Evolutionary conservation across 2,113 vertebrate species (phyloP).

Genomic region (Xyliphius kryptos): DNA sequence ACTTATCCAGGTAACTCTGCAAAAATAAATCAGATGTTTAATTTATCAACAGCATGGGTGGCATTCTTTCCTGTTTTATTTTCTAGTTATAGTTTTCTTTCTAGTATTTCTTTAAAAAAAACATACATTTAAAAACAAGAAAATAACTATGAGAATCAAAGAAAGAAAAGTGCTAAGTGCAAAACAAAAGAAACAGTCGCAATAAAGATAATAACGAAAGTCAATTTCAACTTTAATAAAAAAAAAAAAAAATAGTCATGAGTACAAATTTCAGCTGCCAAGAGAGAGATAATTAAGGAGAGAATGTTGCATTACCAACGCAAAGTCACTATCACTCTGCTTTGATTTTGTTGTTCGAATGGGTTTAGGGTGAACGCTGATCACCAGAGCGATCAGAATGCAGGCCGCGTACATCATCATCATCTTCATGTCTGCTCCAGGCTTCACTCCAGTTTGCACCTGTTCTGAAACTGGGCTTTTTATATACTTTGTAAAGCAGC

Average conservation of each 20-base stretch:
- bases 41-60: neutral
- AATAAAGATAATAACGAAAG: neutral
- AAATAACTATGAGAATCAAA: too few species aligned
- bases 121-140: neutral
- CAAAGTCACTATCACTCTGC: slow-evolving; percentile 3
- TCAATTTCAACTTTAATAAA: neutral
- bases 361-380: slow-evolving; percentile 19
- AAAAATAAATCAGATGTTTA: neutral
- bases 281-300: too few species aligned
- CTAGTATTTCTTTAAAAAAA: neutral
- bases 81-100: neutral
- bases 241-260: neutral
- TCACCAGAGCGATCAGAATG: slow-evolving; percentile 17
- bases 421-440: slow-evolving; percentile 22
- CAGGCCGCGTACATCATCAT: slow-evolving; percentile 2
- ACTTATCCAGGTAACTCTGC: slow-evolving; percentile 42
- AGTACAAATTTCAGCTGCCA: neutral
- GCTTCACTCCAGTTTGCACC: neutral
- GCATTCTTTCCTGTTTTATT: neutral
- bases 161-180: neutral
- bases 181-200: neutral
- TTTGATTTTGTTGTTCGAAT: neutral
- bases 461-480: neutral
- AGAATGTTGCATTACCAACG: slow-evolving; percentile 7
- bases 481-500: slow-evolving; percentile 18